A percentile compares a stretch with the other conserved stretches of the same genome.
These are phyloP conservation scores for Loriculus beryllinus DNA, from an alignment of 2,797 vertebrate genomes.

Conservation along the genomic window DNA sequence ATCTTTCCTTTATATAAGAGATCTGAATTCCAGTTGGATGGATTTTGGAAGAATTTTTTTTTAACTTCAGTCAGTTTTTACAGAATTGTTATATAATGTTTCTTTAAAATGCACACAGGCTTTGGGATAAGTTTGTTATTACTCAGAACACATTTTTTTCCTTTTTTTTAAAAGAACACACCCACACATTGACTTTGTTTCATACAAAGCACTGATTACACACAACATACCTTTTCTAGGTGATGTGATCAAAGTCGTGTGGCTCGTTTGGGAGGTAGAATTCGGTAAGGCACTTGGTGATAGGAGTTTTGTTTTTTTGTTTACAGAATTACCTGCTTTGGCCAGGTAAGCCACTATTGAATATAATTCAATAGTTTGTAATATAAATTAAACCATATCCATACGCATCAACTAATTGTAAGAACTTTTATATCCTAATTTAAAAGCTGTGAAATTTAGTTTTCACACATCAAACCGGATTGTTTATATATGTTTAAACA, in stretches of 20 bases:
- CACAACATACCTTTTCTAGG: conserved; percentile 69
- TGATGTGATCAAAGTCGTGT: conserved; percentile 75
- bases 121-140: conserved; percentile 80
- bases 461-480: conserved; percentile 84
- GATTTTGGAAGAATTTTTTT: conserved; percentile 78
- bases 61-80: conserved; percentile 78
- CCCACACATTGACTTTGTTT: conserved; percentile 73
- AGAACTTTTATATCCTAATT: conserved; percentile 87
- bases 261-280: conserved; percentile 69
- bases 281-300: conserved; percentile 84
- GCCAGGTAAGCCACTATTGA: conserved; percentile 80
- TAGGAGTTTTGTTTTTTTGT: conserved; percentile 82
- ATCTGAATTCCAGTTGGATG: conserved; percentile 77
- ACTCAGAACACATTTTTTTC: conserved; percentile 72
- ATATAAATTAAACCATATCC: conserved; percentile 89
- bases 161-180: conserved; percentile 65
- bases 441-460: conserved; percentile 84
- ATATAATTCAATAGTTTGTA: conserved; percentile 87
- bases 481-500: conserved; percentile 85
- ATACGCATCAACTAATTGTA: conserved; percentile 82
- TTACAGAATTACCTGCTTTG: conserved; percentile 84
- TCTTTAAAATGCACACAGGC: conserved; percentile 78
- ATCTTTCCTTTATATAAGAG: conserved; percentile 83
- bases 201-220: conserved; percentile 77
- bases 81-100: conserved; percentile 74